A percentile compares a stretch with the other conserved stretches of the same genome.
These are phyloP conservation scores for Heliconius himera DNA, from an alignment of 1,140 invertebrate genomes.

Conservation along the genomic window DNA sequence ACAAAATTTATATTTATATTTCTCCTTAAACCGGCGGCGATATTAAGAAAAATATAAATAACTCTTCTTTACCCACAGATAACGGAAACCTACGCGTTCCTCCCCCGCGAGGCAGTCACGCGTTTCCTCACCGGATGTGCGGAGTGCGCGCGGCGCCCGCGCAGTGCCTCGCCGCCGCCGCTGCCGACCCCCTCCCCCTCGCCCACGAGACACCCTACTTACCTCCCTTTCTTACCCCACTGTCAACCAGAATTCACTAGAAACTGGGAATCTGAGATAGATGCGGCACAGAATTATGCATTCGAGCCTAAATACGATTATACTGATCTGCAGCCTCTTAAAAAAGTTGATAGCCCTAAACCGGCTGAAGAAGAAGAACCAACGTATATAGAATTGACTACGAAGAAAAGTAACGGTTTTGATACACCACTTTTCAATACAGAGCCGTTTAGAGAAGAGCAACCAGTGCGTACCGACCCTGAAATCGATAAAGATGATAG, in stretches of 20 bases:
- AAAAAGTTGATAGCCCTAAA: slow-evolving; percentile 74
- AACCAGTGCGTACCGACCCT: slow-evolving; percentile 66
- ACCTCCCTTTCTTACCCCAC: slow-evolving; percentile 71
- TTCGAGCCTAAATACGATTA: slow-evolving; percentile 74
- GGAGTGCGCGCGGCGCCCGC: slow-evolving; percentile 94
- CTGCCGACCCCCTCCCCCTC: slow-evolving; percentile 82
- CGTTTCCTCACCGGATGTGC: slow-evolving; percentile 95
- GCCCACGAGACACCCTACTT: slow-evolving; percentile 78
- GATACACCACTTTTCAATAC: slow-evolving; percentile 56
- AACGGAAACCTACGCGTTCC: slow-evolving; percentile 96
- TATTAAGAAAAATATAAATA: slow-evolving; percentile 3
- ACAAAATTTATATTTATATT: too few relatives aligned
- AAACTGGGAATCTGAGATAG: slow-evolving; percentile 81
- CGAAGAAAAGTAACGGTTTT: slow-evolving; percentile 67
- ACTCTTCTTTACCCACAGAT: slow-evolving; percentile 86
- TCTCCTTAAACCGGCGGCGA: neutral
- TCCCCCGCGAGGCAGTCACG: slow-evolving; percentile 97
- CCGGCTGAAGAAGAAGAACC: slow-evolving; percentile 65
- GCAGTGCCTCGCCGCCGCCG: slow-evolving; percentile 85
- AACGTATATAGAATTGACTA: slow-evolving; percentile 74
- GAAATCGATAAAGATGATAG: slow-evolving; percentile 78
- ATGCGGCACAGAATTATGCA: slow-evolving; percentile 72
- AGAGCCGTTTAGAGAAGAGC: slow-evolving; percentile 70
- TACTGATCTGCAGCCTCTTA: slow-evolving; percentile 68
- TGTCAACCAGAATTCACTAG: slow-evolving; percentile 72